Base-by-base conservation (phyloP, 2,797 vertebrate genomes). In the Pachyuromys duprasi region DNA sequence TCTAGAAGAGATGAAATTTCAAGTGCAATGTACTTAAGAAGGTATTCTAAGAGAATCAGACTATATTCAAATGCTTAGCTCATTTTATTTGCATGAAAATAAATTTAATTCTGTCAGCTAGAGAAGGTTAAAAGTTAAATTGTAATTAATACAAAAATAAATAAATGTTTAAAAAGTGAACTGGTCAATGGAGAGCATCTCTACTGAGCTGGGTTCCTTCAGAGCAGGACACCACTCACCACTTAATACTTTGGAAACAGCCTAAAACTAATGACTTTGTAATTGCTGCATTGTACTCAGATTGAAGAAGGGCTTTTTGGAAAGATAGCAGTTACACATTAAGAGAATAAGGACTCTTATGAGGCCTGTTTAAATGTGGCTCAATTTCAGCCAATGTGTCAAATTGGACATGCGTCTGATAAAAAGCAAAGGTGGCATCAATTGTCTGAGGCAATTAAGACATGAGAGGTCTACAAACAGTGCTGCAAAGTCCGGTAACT, bases 401-500 rank as follows among this genome's bases (percentile, higher is more conserved):
- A 96, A 97, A 26, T 91, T 94, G 91, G 96, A 97, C 96, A 96
- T 55, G n/a, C 78, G 91, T 91, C 55, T 97, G 97, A 97, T 96
- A 97, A 97, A 95, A 98, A 96, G 93, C 96, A 96, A 97, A 97
- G 96, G 89, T 86, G 75, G 55, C 90, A 96, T 98, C 98, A 98
- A 98, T 98, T 98, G 96, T 97, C 97, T 55, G 9, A 98, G 97
- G 97, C 98, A 98, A 98, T 98, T 95, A 98, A 98, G 97, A 98
- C 98, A 97, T 92, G 97, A 96, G 86, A 88, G 97, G 97, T 98
- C 96, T 94, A 92, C 95, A 98, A 98, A 97, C 98, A 98, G 97
- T 97, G 97, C 97, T 97, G 98, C 5, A 3, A 90, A 82, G 94
- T 14, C 62, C 28, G 97, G 96, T 97, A 96, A 17, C 75, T 86